These are phyloP conservation scores for Gallirallus australis DNA, from an alignment of 2,797 vertebrate genomes.

Conservation along the genomic window DNA sequence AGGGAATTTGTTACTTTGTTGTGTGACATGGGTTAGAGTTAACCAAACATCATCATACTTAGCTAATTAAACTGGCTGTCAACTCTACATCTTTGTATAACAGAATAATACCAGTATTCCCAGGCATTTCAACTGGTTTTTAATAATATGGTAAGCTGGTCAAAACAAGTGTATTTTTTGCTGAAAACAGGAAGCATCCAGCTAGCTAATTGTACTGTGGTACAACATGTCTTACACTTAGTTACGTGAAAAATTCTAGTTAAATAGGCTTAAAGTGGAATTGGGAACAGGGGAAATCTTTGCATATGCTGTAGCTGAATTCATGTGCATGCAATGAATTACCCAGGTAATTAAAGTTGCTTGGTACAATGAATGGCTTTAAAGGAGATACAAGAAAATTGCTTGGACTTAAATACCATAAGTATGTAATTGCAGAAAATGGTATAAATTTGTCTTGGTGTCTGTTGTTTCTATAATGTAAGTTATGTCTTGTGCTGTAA, in stretches of 20 bases:
- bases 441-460: neutral
- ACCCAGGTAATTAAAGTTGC: constrained; percentile 66
- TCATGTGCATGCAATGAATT: constrained; percentile 6
- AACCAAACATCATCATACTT: constrained; percentile 20
- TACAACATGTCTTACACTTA: constrained; percentile 8
- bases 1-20: constrained; percentile 56
- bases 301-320: constrained; percentile 28
- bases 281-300: constrained; percentile 36
- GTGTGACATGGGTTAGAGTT: constrained; percentile 4
- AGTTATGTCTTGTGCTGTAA: constrained; percentile 26
- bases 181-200: constrained; percentile 25
- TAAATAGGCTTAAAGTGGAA: constrained; percentile 41
- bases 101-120: constrained; percentile 9
- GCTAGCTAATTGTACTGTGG: constrained; percentile 27
- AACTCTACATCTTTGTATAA: neutral
- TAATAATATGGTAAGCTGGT: constrained; percentile 37
- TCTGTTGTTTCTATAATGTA: constrained; percentile 43
- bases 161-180: constrained; percentile 5
- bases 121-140: constrained; percentile 18
- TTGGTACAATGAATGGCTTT: constrained; percentile 41
- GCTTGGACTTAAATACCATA: neutral
- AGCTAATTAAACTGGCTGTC: constrained; percentile 57
- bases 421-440: constrained; percentile 42
- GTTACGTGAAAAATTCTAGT: constrained; percentile 45
- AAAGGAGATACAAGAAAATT: constrained; percentile 42